Conservation (phyloP, 1,140 invertebrate species). For the Camponotus vicinus region DNA sequence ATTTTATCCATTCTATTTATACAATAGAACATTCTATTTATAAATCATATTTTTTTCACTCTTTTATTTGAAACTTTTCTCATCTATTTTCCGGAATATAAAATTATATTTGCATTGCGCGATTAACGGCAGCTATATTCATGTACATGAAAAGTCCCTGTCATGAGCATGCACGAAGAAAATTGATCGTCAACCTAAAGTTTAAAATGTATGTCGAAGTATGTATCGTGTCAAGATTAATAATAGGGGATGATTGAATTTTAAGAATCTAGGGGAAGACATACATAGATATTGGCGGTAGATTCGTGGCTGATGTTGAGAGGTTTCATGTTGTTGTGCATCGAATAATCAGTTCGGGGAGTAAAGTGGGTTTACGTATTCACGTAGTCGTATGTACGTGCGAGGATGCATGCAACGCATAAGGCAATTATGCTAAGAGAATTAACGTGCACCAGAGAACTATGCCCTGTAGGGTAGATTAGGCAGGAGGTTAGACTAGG, state of each 20-base stretch:
- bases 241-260: conserved; percentile 64
- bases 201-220: conserved; percentile 40
- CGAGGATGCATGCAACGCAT: conserved; percentile 21
- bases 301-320: background rate
- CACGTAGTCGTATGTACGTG: background rate
- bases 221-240: conserved; percentile 61
- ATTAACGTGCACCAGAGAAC: conserved; percentile 28
- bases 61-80: conserved; percentile 1
- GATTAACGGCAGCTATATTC: conserved; percentile 25
- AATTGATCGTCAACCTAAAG: conserved; percentile 66
- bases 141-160: conserved; percentile 17
- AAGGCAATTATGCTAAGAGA: conserved; percentile 47
- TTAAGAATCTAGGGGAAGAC: conserved; percentile 39
- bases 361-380: conserved; percentile 17
- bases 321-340: background rate
- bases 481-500: conserved; percentile 2
- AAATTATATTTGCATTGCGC: conserved; percentile 42
- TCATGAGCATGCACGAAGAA: conserved; percentile 58
- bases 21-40: background rate
- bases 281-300: background rate
- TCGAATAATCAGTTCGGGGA: conserved; percentile 60
- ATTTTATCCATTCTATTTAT: background rate
- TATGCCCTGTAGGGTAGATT: conserved; percentile 5
- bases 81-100: conserved; percentile 3
- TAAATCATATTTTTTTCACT: background rate